phyloP scores from a whole-genome alignment of 2,888 invertebrate genomes.

The Notodonta ziczac region DNA sequence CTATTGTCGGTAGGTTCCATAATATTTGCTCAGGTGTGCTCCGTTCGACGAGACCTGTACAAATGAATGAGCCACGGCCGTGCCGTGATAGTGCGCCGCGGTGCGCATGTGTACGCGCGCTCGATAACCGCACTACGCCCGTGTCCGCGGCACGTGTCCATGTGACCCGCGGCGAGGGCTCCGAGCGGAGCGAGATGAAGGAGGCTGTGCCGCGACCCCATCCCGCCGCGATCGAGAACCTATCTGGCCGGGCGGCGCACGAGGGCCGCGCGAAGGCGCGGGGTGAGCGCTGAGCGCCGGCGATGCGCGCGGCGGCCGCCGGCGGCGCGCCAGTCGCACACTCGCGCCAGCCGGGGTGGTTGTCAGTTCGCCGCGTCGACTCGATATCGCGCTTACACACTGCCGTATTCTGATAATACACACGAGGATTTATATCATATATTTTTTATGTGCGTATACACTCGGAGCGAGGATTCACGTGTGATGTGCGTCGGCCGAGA shows the following conservation, averaged over 20 bases:
- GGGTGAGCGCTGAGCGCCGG: slow-evolving; percentile 48
- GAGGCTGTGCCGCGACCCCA: slow-evolving; percentile 65
- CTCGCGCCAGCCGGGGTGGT: slow-evolving; percentile 66
- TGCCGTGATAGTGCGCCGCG: slow-evolving; percentile 40
- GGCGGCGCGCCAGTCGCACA: slow-evolving; percentile 68
- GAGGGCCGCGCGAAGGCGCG: slow-evolving; percentile 41
- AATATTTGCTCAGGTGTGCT: slow-evolving; percentile 81
- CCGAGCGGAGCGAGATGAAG: slow-evolving; percentile 56
- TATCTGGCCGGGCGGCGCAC: slow-evolving; percentile 34
- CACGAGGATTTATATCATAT: slow-evolving; percentile 14
- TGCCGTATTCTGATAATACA: slow-evolving; percentile 46
- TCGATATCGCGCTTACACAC: slow-evolving; percentile 51
- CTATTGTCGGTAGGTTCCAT: slow-evolving; percentile 65
- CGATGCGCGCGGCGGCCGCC: slow-evolving; percentile 51
- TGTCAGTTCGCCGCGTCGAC: slow-evolving; percentile 52
- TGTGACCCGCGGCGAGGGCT: slow-evolving; percentile 54
- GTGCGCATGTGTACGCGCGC: slow-evolving; percentile 79
- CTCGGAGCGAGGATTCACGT: slow-evolving; percentile 48
- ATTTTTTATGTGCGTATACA: slow-evolving; percentile 41
- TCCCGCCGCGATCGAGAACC: slow-evolving; percentile 31
- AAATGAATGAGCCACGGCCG: slow-evolving; percentile 72
- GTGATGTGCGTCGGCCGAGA: slow-evolving; percentile 48
- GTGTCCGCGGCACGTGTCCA: slow-evolving; percentile 69
- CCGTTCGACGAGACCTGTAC: slow-evolving; percentile 55
- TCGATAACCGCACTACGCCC: slow-evolving; percentile 78